Conservation (phyloP, 2,797 vertebrate genomes). For the Allobates femoralis region DNA sequence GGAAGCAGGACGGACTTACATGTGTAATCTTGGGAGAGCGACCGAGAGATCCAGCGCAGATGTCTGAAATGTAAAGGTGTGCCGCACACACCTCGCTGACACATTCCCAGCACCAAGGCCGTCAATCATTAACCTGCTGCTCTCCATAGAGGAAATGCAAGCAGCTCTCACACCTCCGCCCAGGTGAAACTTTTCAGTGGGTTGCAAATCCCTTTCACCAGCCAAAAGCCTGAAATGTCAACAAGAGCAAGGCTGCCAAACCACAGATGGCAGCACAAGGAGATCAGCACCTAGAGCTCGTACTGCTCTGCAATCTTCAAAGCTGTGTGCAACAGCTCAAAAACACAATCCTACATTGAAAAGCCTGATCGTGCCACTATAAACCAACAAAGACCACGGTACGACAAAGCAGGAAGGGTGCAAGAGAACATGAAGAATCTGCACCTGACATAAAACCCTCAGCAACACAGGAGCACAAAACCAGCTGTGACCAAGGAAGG, state of each 20-base stretch:
- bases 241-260: not conserved
- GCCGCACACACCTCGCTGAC: not conserved
- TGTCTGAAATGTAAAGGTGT: not conserved
- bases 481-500: not conserved
- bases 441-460: not conserved
- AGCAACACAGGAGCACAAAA: not conserved
- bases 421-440: not conserved
- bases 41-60: not conserved
- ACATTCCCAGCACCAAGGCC: not conserved
- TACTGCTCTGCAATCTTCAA: too few relatives aligned
- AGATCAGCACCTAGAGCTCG: too few relatives aligned
- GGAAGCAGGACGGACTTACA: not conserved
- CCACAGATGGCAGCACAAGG: not conserved
- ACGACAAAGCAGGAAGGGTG: not conserved
- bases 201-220: not conserved
- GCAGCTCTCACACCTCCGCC: not conserved
- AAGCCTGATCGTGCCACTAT: too few relatives aligned
- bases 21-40: not conserved
- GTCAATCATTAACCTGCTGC: constrained; percentile 9
- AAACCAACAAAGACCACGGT: too few relatives aligned
- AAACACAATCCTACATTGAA: too few relatives aligned
- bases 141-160: not conserved
- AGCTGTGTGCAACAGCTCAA: too few relatives aligned
- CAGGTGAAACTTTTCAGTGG: not conserved
- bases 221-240: not conserved